These are phyloP conservation scores for Podarcis siculus DNA, from an alignment of 2,797 vertebrate species.

Conservation along the genomic window DNA sequence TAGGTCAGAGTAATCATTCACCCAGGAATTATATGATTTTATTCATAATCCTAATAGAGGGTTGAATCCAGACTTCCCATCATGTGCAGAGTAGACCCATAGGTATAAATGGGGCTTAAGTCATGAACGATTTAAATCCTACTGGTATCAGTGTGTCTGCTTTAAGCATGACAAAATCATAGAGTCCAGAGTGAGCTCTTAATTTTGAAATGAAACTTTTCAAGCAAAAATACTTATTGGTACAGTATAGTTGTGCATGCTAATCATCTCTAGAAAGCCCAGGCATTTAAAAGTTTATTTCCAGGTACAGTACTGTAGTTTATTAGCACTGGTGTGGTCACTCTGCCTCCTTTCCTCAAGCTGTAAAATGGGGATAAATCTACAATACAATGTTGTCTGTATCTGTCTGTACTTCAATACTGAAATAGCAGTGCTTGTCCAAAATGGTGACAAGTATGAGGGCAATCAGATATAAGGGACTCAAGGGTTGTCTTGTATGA, in stretches of 20 bases:
- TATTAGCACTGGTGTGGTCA: constrained; percentile 10
- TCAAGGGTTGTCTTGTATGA: too few relatives aligned
- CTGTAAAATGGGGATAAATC: not conserved
- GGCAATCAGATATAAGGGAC: not conserved
- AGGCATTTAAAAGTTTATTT: not conserved
- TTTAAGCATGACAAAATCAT: not conserved
- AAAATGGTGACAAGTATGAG: not conserved
- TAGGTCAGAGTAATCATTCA: constrained; percentile 2
- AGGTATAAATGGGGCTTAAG: not conserved
- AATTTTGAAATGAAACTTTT: not conserved
- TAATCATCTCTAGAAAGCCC: not conserved
- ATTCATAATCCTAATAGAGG: not conserved
- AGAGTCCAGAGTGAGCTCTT: not conserved
- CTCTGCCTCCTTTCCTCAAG: not conserved
- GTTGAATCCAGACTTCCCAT: not conserved
- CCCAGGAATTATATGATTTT: not conserved
- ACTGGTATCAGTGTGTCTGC: not conserved
- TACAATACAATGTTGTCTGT: not conserved
- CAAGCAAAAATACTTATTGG: not conserved
- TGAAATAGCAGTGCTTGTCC: not conserved
- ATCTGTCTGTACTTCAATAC: not conserved
- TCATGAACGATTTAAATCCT: not conserved
- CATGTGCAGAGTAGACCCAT: too few relatives aligned
- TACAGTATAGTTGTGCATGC: not conserved
- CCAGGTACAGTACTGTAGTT: not conserved